Evolutionary conservation across 1,140 invertebrate genomes (phyloP).

Genomic region (Diachasmimorpha longicaudata): DNA sequence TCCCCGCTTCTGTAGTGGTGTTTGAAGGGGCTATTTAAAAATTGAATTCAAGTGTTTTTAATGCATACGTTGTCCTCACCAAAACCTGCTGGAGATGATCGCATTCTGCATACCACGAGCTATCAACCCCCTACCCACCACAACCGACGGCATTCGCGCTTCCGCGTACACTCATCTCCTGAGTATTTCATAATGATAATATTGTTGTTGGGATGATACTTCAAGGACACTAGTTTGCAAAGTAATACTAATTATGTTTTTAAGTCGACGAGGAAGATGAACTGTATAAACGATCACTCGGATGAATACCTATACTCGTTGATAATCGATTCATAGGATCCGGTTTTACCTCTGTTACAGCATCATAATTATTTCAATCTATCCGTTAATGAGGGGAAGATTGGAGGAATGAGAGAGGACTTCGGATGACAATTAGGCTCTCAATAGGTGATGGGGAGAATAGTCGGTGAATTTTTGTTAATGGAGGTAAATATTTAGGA

Average conservation of each 20-base stretch:
- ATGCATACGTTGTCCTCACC: not conserved
- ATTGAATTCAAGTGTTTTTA: not conserved
- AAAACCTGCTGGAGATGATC: slow-evolving; percentile 6
- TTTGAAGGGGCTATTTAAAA: not conserved
- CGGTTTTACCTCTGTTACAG: slow-evolving; percentile 1
- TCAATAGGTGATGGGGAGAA: too few species aligned
- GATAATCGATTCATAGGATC: not conserved
- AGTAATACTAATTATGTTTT: not conserved
- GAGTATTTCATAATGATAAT: not conserved
- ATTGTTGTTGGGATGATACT: not conserved
- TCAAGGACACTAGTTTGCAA: not conserved
- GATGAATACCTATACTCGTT: not conserved
- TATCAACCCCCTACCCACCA: too few species aligned
- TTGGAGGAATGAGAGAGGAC: not conserved
- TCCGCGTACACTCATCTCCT: not conserved
- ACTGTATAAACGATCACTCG: not conserved
- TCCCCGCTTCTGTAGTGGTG: not conserved
- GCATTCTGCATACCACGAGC: not conserved
- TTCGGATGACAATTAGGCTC: not conserved
- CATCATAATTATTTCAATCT: slow-evolving; percentile 5
- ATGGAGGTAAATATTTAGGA: too few species aligned
- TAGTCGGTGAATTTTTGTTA: too few species aligned
- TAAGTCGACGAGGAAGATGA: not conserved
- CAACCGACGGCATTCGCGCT: not conserved
- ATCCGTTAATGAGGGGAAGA: not conserved